Base-by-base conservation (phyloP, 2,888 invertebrate genomes). In the Argyra leucocephala region DNA sequence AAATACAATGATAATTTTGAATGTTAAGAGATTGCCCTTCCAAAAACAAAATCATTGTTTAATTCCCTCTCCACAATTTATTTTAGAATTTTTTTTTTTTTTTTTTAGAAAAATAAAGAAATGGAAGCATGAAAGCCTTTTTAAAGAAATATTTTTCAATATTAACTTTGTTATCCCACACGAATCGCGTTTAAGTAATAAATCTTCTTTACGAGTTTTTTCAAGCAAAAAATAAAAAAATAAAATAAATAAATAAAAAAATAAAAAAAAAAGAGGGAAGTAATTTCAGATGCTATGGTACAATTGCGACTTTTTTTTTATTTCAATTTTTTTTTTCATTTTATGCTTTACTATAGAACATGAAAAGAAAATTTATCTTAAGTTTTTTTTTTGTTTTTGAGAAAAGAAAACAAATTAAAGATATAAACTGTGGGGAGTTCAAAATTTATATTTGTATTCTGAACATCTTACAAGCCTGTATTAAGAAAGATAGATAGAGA, bases 171-270 rank as follows among this genome's bases (percentile, higher is more conserved):
- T 24, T 61, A 59, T 26, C 61, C 61, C 61, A 61, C 68, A 70
- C 69, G 69, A 70, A 70, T 69, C 69, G 69, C 69, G 69, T 70
- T 67, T 66, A 66, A 57, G 26, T 68, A 67, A 70, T 70, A 70
- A 70, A 70, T 70, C 69, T 67, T 58, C 66, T 69, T 68, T 67
- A 70, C 66, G 58, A 22, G 22, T 58, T n/a, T n/a, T 58, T 48
- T 64, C 64, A 60, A 61, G 64, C 66, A 65, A 67, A 67, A 67
- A 67, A 65, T 65, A 63, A 67, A 65, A 65, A 68, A 68, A 67
- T 66, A 64, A 64, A 57, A 48, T 62, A 62, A 66, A 61, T 59
- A 37, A 61, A 60, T 60, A 63, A 63, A 68, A 61, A 65, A 63
- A 37, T 65, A 48, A 48, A 48, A 48, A 58, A 64, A 63, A 66